A percentile compares a stretch with the other conserved stretches of the same genome.
phyloP scores from a whole-genome alignment of 2,113 vertebrate genomes.

The Urocitellus parryii region DNA sequence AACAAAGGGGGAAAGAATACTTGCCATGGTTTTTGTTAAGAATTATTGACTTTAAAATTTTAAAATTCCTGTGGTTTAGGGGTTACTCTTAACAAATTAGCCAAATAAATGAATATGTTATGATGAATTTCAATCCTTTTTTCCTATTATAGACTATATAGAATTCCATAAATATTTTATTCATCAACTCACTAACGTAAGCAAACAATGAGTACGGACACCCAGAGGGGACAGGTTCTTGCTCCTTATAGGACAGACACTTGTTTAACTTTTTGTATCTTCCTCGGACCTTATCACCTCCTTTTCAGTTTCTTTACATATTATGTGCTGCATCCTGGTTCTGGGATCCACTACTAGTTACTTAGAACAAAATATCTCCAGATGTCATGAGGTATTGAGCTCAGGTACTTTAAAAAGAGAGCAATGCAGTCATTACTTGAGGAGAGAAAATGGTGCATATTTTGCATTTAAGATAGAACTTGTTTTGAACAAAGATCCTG shows the following conservation, averaged over 20 bases:
- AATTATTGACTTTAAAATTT: not conserved
- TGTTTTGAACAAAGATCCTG: not conserved
- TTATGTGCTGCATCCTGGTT: not conserved
- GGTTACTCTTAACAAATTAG: not conserved
- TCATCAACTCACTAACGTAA: slow-evolving; percentile 16
- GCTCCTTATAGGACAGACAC: not conserved
- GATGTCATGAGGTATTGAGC: not conserved
- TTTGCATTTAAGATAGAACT: not conserved
- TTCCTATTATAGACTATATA: not conserved
- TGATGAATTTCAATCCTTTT: slow-evolving; percentile 6
- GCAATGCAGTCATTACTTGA: not conserved
- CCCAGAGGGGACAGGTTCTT: not conserved
- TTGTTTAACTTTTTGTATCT: slow-evolving; percentile 38
- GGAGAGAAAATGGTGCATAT: not conserved
- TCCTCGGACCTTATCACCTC: not conserved
- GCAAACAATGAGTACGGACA: slow-evolving; percentile 27
- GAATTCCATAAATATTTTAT: slow-evolving; percentile 7
- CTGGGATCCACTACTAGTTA: not conserved
- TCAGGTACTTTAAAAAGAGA: slow-evolving; percentile 18
- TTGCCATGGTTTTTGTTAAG: not conserved
- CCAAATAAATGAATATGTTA: not conserved
- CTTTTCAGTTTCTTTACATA: slow-evolving; percentile 3
- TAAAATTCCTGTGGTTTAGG: not conserved
- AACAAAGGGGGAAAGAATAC: not conserved
- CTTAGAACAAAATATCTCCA: not conserved